phyloP scores from a whole-genome alignment of 2,888 invertebrate species.

The Andrena hattorfiana region DNA sequence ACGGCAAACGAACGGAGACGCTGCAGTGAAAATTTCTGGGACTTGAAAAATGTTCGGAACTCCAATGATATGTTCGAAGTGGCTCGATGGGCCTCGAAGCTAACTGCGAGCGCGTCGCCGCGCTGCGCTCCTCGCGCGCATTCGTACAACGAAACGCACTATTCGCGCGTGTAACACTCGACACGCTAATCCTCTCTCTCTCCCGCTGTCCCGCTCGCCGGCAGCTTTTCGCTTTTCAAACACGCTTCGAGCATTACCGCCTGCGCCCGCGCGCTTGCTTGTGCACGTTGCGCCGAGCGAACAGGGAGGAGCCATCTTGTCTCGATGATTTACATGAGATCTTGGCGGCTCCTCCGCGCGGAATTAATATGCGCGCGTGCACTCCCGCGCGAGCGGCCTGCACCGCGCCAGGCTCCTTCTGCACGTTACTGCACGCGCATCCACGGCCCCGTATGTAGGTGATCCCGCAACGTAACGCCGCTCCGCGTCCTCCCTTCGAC shows the following conservation, averaged over 20 bases:
- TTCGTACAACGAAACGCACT: conserved; percentile 66
- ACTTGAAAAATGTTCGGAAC: no score
- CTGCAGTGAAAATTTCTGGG: no score
- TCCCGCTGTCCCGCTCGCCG: neutral
- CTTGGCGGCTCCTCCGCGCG: conserved; percentile 75
- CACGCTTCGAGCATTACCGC: conserved; percentile 60
- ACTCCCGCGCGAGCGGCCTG: conserved; percentile 44
- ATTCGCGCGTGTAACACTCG: conserved; percentile 61
- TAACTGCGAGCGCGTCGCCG: conserved; percentile 41
- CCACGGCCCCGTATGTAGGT: neutral
- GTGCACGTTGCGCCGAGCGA: conserved; percentile 69
- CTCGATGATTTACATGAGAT: conserved; percentile 81
- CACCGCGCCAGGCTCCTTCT: conserved; percentile 18
- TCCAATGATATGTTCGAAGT: no score
- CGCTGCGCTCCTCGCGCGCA: conserved; percentile 13
- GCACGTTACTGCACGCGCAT: conserved; percentile 23
- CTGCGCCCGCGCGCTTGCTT: neutral
- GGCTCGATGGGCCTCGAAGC: neutral
- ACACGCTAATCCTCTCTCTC: conserved; percentile 25
- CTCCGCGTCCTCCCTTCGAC: neutral
- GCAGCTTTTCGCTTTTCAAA: conserved; percentile 54
- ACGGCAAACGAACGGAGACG: no score
- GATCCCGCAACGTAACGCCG: neutral
- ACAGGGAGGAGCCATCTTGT: conserved; percentile 78
- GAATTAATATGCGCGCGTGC: conserved; percentile 63